Evolutionary conservation across 2,113 vertebrate species (phyloP).

Genomic region (Tupaia tana): DNA sequence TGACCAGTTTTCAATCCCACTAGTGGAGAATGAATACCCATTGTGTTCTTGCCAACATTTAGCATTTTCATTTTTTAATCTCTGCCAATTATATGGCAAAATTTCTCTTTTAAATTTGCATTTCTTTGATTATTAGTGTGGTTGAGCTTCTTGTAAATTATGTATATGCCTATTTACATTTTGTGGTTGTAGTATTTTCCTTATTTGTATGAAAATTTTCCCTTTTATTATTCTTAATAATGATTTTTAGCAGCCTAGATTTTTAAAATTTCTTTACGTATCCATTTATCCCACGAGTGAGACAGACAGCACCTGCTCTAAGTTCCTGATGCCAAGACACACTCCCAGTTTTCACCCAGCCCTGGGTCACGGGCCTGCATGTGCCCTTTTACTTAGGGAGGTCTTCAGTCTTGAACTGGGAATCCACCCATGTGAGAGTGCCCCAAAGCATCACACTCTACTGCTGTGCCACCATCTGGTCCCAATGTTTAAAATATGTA

Average conservation of each 20-base stretch:
- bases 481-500: too few species aligned
- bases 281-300: too few species aligned
- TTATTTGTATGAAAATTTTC: neutral
- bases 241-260: neutral
- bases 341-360: too few species aligned
- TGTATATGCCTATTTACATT: neutral
- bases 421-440: too few species aligned
- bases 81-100: constrained; percentile 22
- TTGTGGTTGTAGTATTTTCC: neutral
- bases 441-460: neutral
- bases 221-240: constrained; percentile 6
- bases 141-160: neutral
- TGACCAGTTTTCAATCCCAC: neutral
- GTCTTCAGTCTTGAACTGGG: too few species aligned
- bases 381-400: too few species aligned
- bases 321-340: too few species aligned
- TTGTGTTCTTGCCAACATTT: neutral
- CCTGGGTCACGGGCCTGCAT: too few species aligned
- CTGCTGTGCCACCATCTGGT: neutral
- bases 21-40: neutral
- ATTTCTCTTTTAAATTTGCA: constrained; percentile 38
- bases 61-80: constrained; percentile 26
- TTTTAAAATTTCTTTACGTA: neutral
- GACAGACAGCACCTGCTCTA: too few species aligned
- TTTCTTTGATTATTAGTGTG: constrained; percentile 26